A percentile compares a stretch with the other conserved stretches of the same genome.
These are phyloP conservation scores for Syngnathus rostellatus DNA, from an alignment of 2,797 vertebrate genomes.

Conservation along the genomic window DNA sequence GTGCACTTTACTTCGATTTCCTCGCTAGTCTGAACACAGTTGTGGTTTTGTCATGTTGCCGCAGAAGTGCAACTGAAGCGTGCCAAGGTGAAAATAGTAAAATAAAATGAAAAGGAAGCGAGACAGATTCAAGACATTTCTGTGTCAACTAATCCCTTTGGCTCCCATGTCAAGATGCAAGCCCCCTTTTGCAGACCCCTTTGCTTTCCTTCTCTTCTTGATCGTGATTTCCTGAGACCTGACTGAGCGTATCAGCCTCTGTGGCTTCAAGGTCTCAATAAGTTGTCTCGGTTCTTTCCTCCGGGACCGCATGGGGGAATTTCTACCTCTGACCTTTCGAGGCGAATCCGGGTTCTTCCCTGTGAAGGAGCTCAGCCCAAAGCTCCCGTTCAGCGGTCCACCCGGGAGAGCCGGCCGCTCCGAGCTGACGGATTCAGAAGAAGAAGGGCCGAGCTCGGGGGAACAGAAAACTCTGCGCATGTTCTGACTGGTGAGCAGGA, in stretches of 20 bases:
- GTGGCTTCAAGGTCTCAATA: constrained; percentile 48
- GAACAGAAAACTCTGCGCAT: constrained; percentile 27
- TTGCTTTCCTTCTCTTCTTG: constrained; percentile 26
- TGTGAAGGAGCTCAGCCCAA: constrained; percentile 37
- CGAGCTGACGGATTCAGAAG: constrained; percentile 53
- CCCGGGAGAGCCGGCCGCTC: constrained; percentile 34
- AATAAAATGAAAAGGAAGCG: constrained; percentile 20
- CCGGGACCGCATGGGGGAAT: constrained; percentile 28
- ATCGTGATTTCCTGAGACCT: constrained; percentile 44
- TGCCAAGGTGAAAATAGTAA: no score
- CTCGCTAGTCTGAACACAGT: constrained; percentile 14
- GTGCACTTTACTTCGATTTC: constrained; percentile 23
- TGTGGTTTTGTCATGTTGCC: constrained; percentile 13
- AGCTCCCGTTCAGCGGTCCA: constrained; percentile 44
- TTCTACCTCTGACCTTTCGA: constrained; percentile 48
- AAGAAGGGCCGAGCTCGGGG: constrained; percentile 38
- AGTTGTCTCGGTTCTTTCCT: constrained; percentile 41
- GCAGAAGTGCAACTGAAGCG: constrained; percentile 25
- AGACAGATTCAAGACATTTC: constrained; percentile 36
- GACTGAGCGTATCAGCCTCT: constrained; percentile 47
- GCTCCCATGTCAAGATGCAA: constrained; percentile 25
- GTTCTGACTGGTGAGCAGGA: constrained; percentile 40
- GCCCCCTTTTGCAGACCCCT: constrained; percentile 9
- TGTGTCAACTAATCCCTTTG: constrained; percentile 43
- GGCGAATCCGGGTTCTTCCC: constrained; percentile 49